These are phyloP conservation scores for Lutjanus argentimaculatus DNA, from an alignment of 2,797 vertebrate genomes.

Conservation along the genomic window DNA sequence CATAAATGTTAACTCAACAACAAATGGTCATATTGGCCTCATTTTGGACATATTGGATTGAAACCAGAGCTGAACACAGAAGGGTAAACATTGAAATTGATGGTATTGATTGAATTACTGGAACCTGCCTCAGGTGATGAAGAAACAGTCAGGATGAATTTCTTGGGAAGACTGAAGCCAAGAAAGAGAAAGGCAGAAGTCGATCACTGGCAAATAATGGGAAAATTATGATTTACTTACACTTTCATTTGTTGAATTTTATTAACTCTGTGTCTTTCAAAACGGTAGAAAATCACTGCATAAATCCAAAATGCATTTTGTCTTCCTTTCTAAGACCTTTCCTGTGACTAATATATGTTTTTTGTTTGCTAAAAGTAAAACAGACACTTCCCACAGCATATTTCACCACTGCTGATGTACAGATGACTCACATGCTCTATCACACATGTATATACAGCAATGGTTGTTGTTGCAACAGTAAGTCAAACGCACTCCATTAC, in stretches of 20 bases:
- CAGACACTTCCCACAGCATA: background rate
- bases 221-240: background rate
- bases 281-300: background rate
- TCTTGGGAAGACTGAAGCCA: conserved; percentile 11
- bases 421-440: conserved; percentile 17
- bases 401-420: background rate
- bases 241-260: background rate
- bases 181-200: conserved; percentile 5
- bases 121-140: conserved; percentile 68
- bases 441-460: conserved; percentile 15
- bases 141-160: conserved; percentile 45
- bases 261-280: background rate
- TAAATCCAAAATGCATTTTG: background rate
- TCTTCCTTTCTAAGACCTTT: background rate
- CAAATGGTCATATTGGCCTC: conserved; percentile 63
- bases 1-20: conserved; percentile 66
- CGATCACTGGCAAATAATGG: background rate
- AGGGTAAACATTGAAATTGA: conserved; percentile 73
- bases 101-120: conserved; percentile 77
- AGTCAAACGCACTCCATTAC: conserved; percentile 53
- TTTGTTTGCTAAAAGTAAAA: background rate
- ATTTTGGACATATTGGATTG: conserved; percentile 64
- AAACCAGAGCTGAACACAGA: conserved; percentile 68
- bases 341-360: background rate
- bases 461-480: conserved; percentile 28